phyloP scores from a whole-genome alignment of 2,797 vertebrate genomes.

The Oreochromis mossambicus region DNA sequence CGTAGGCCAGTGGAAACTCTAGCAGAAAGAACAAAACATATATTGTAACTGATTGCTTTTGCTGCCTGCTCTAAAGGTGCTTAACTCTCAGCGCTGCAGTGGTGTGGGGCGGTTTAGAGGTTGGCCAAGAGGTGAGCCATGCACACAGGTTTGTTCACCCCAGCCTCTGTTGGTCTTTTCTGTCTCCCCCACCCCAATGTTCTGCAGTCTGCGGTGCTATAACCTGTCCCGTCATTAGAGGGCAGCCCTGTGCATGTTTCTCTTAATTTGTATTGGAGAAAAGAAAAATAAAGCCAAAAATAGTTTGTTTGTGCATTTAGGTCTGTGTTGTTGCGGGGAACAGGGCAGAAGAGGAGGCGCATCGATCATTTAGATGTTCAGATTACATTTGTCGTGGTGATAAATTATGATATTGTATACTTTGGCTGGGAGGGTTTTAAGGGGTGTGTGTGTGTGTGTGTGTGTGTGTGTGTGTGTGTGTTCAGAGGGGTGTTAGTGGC shows the following conservation, averaged over 20 bases:
- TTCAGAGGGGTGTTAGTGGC: neutral
- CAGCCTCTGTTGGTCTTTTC: neutral
- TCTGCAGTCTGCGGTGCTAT: constrained; percentile 61
- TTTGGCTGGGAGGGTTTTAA: constrained; percentile 27
- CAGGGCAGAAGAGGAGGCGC: constrained; percentile 17
- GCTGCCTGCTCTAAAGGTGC: constrained; percentile 10
- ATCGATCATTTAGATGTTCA: constrained; percentile 50
- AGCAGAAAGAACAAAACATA: constrained; percentile 27
- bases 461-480: neutral
- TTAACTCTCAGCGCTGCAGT: neutral
- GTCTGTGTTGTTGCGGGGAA: constrained; percentile 8
- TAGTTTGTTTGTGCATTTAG: constrained; percentile 31
- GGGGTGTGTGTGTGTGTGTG: neutral
- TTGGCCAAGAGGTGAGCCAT: neutral
- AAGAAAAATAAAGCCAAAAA: constrained; percentile 58
- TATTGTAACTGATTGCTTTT: constrained; percentile 1
- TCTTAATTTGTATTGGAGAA: constrained; percentile 28
- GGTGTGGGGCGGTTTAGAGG: constrained; percentile 5
- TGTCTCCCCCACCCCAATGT: neutral
- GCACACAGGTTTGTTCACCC: neutral
- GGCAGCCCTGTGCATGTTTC: constrained; percentile 58
- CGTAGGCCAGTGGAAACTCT: neutral
- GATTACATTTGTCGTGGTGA: constrained; percentile 63
- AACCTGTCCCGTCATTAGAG: constrained; percentile 32
- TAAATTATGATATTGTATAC: constrained; percentile 59